Evolutionary conservation across 2,888 invertebrate species (phyloP).

Genomic region (Mesorhabditis belari): DNA sequence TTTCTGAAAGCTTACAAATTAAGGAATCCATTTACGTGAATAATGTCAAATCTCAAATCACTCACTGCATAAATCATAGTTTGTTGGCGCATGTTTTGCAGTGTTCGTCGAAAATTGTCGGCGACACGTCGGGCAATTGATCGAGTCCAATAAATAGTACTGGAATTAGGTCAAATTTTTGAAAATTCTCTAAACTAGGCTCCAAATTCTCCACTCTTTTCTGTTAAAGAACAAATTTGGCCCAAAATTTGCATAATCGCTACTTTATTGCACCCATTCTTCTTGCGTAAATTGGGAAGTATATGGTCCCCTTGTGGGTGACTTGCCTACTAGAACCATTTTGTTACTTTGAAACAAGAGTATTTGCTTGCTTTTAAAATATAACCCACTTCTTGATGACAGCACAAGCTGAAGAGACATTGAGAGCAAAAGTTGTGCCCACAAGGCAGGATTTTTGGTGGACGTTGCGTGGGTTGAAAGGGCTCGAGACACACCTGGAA

Average conservation of each 20-base stretch:
- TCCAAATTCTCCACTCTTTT: too few species aligned
- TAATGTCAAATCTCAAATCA: neutral
- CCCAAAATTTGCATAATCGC: too few species aligned
- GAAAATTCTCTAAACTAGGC: too few species aligned
- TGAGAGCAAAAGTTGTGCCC: constrained; percentile 48
- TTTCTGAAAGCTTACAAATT: constrained; percentile 19
- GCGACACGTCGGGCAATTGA: constrained; percentile 45
- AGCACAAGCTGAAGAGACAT: constrained; percentile 41
- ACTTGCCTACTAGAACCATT: too few species aligned
- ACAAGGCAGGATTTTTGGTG: constrained; percentile 46
- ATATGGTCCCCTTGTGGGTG: too few species aligned
- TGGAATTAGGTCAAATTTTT: constrained; percentile 12
- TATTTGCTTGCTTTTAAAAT: too few species aligned
- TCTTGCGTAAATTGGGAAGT: too few species aligned
- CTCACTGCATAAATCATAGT: constrained; percentile 43
- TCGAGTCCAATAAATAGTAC: constrained; percentile 44
- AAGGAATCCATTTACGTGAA: neutral
- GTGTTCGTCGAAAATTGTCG: constrained; percentile 22
- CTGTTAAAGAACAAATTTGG: too few species aligned
- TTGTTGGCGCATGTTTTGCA: constrained; percentile 42
- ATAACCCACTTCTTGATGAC: constrained; percentile 37
- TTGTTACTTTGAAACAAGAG: too few species aligned
- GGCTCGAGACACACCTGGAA: constrained; percentile 24
- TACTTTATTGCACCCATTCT: too few species aligned
- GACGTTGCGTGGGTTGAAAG: constrained; percentile 17